Evolutionary conservation across 2,113 vertebrate species (phyloP), one percentile per base, ranked within the genome.

Genomic region (Serinus canaria): DNA sequence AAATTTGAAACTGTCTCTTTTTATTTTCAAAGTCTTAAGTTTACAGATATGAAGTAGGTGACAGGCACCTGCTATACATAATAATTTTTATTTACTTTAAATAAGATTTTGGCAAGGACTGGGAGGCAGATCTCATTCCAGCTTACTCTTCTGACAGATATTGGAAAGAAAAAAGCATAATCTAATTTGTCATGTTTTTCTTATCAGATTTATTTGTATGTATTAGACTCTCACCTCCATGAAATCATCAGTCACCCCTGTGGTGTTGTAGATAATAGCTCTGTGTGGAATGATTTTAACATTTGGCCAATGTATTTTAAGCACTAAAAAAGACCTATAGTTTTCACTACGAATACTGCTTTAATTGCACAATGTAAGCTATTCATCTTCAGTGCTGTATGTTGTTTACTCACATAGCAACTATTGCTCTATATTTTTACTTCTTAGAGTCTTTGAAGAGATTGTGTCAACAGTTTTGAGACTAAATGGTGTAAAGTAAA

Each of bases 141-240:
- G 24, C 9, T 94, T 81, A 22, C 21, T 64, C 13, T 90, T 94
- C 67, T 74, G 27, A 78, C 75, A 73, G 39, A 49, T 22, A 56
- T 68, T 70, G 64, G 55, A 81, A 87, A 68, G 18, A 58, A 83
- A 90, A 58, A 70, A 49, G 1, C 6, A 73, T 82, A 67, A 89
- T 78, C 6, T 83, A 62, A 77, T 87, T 67, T 90, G 31, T 88
- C n/a, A 58, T 70, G 27, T 27, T 81, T 83, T 95, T 95, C 47
- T 75, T 77, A 39, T 56, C 30, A 58, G 33, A 86, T 92, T 92
- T 94, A 83, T 84, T 95, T 84, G 41, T 86, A 74, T 60, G 55
- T 39, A n/a, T 88, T 81, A 70, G 18, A 56, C 8, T 67, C 5
- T 43, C n/a, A 82, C 33, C 27, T 83, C 17, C 43, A n/a, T 72